Base-by-base conservation (phyloP, 1,140 invertebrate species). In the Conopomorpha cramerella region DNA sequence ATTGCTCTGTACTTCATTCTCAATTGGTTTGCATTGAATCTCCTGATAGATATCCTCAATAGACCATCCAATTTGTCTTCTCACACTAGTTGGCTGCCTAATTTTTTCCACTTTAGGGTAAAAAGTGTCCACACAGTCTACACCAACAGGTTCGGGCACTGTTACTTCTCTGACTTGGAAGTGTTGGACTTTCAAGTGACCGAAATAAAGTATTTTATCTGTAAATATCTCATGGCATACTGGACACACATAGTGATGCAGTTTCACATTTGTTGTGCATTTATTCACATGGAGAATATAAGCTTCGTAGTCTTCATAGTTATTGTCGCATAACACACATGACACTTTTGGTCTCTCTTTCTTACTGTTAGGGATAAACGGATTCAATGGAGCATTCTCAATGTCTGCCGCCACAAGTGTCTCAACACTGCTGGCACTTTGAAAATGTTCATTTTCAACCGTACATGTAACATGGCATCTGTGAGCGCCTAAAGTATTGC, bases 41-140 rank as follows among this genome's bases (percentile, higher is more conserved):
- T 76, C 71, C 51, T 76, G 71, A 43, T 76, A 76, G 39, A 76
- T 72, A 45, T 76, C 68, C 48, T 73, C 71, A 49, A 70, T 51
- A 37, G 71, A 76, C 71, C 71, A 76, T 57, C 65, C 71, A 35
- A 76, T 76, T 47, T 73, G 67, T 4, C 70, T 55, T 4, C 71
- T 51, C 8, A 72, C 66, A 14, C 55, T 42, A 42, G 67, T 73
- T 3, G 64, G 66, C 41, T 54, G 62, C 14, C 63, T 62, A 2
- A 50, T 57, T 47, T 71, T 70, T 25, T 58, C 56, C 37, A 70
- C 51, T 19, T 59, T 59, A 23, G 70, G 63, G 26, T 55, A 56
- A 55, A 66, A 67, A 51, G 28, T 41, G 25, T 74, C 70, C 25
- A 74, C 61, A 49, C 65, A 70, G 39, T 74, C 70, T 15, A 54